Evolutionary conservation across 1,140 invertebrate species (phyloP).

Genomic region (Drosophila ohnishii): DNA sequence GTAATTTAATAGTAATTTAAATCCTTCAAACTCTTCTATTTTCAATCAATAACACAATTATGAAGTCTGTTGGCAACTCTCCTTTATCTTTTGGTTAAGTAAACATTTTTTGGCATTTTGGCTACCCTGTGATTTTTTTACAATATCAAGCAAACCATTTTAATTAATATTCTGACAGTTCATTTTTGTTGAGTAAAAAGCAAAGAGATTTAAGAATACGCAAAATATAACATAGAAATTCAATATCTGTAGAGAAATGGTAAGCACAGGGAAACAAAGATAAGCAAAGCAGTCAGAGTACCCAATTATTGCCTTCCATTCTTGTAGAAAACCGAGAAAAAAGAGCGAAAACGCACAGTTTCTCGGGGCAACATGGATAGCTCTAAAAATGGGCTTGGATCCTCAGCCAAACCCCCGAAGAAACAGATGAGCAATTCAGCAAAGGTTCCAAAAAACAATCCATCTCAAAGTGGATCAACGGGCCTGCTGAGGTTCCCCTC

Average conservation of each 20-base stretch:
- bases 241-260: neutral
- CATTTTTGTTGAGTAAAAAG: neutral
- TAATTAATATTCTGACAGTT: neutral
- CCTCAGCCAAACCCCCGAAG: neutral
- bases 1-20: too few relatives aligned
- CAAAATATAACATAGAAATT: too few relatives aligned
- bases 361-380: neutral
- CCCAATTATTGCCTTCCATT: neutral
- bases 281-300: fast-evolving
- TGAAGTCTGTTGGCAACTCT: neutral
- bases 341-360: neutral
- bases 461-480: neutral
- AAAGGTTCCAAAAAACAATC: neutral
- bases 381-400: neutral
- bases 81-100: fast-evolving
- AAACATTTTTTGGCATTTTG: neutral
- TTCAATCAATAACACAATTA: neutral
- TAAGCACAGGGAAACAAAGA: neutral
- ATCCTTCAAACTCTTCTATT: too few relatives aligned
- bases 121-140: neutral
- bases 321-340: neutral
- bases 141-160: neutral
- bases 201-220: too few relatives aligned
- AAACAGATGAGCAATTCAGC: too few relatives aligned
- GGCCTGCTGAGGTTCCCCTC: neutral